These are phyloP conservation scores for Setophaga petechia DNA, from an alignment of 2,113 vertebrate genomes.

Conservation along the genomic window DNA sequence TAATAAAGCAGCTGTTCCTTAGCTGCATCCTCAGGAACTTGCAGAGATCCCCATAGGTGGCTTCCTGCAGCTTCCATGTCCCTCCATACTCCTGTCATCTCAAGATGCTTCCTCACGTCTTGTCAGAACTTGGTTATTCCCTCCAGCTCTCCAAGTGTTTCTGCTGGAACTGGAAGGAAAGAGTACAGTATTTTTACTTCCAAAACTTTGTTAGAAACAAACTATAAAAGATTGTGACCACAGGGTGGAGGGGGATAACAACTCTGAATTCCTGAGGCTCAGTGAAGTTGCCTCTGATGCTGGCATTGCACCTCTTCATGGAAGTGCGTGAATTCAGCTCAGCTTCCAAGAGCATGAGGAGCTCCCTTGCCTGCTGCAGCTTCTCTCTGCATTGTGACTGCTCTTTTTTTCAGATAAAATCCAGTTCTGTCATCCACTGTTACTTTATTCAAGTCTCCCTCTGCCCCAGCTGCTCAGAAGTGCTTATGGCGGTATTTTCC, in stretches of 20 bases:
- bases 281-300: not conserved
- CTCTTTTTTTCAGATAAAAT: not conserved
- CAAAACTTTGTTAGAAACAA: not conserved
- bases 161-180: not conserved
- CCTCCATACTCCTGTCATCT: too few species aligned
- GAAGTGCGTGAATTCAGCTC: not conserved
- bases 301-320: not conserved
- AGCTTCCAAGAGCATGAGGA: not conserved
- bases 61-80: not conserved
- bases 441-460: not conserved
- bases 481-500: not conserved
- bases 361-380: not conserved
- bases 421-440: not conserved
- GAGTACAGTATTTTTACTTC: not conserved
- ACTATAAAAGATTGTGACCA: not conserved
- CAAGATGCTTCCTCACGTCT: not conserved
- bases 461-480: not conserved
- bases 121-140: not conserved
- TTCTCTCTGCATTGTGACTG: not conserved
- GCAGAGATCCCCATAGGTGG: not conserved
- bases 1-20: not conserved
- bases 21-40: not conserved
- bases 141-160: not conserved
- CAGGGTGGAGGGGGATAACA: not conserved
- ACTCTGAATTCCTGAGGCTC: not conserved